phyloP scores from a whole-genome alignment of 2,888 invertebrate species.

The Lepidocyrtoides sp. region DNA sequence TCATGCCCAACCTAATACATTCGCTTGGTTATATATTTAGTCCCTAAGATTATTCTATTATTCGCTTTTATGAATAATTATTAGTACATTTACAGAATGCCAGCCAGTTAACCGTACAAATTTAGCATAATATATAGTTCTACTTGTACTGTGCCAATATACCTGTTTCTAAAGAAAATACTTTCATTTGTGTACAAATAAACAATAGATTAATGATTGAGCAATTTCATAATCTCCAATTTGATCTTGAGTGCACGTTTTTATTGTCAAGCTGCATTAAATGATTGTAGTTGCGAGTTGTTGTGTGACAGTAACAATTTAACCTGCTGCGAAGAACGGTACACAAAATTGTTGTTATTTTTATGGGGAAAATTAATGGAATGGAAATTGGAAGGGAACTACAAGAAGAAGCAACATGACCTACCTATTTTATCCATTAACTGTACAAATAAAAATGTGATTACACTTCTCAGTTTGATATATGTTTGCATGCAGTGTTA shows the following conservation, averaged over 20 bases:
- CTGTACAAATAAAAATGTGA: conserved; percentile 34
- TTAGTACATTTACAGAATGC: too few relatives aligned
- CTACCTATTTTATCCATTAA: conserved; percentile 33
- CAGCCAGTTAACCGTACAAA: too few relatives aligned
- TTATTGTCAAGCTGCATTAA: conserved; percentile 11
- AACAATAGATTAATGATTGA: conserved; percentile 35
- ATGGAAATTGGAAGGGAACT: conserved; percentile 32
- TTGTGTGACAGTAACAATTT: conserved; percentile 8
- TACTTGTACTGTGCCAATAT: too few relatives aligned
- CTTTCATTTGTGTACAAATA: neutral
- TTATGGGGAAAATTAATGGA: neutral
- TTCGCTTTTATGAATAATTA: too few relatives aligned
- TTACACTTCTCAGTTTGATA: conserved; percentile 34
- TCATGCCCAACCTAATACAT: too few relatives aligned
- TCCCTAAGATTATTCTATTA: too few relatives aligned
- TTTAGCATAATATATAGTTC: too few relatives aligned
- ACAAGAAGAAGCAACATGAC: neutral
- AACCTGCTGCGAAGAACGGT: neutral
- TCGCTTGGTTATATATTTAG: too few relatives aligned
- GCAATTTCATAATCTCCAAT: conserved; percentile 15
- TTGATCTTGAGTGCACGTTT: conserved; percentile 25
- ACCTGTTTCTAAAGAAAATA: conserved; percentile 27
- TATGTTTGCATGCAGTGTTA: conserved; percentile 22
- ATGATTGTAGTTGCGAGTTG: neutral
- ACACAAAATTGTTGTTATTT: neutral